A percentile compares a stretch with the other conserved stretches of the same genome.
These are phyloP conservation scores for Tridacna crocea DNA, from an alignment of 2,888 invertebrate species.

Conservation along the genomic window DNA sequence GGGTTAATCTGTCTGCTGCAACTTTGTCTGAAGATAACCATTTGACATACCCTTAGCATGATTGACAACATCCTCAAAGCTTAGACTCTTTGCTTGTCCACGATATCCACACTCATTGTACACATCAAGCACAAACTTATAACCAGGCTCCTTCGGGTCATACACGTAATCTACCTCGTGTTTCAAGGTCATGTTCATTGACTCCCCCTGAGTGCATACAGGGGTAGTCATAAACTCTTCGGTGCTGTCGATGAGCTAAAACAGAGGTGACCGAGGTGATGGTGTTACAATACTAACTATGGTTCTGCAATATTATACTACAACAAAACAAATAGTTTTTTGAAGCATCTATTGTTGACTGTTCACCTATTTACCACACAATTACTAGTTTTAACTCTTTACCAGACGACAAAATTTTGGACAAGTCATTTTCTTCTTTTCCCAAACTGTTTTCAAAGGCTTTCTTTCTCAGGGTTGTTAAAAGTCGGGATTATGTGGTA, in stretches of 20 bases:
- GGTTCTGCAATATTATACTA: too few relatives aligned
- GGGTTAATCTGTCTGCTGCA: too few relatives aligned
- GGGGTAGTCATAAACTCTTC: not conserved
- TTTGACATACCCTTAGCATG: conserved; percentile 38
- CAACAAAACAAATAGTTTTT: too few relatives aligned
- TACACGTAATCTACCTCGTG: conserved; percentile 36
- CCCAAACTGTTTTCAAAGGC: too few relatives aligned
- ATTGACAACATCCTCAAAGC: conserved; percentile 50
- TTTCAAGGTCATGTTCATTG: conserved; percentile 25
- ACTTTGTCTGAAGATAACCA: too few relatives aligned
- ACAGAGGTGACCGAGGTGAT: not conserved
- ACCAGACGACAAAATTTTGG: too few relatives aligned
- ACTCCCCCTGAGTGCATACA: conserved; percentile 26
- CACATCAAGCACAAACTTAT: conserved; percentile 37
- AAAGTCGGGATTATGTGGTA: too few relatives aligned
- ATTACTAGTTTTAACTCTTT: too few relatives aligned
- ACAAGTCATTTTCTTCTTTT: too few relatives aligned
- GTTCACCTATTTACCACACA: too few relatives aligned
- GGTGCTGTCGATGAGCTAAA: conserved; percentile 26
- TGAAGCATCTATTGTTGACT: too few relatives aligned
- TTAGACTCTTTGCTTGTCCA: conserved; percentile 32
- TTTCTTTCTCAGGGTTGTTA: too few relatives aligned
- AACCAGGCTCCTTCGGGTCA: conserved; percentile 31
- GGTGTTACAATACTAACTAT: not conserved
- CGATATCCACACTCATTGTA: conserved; percentile 48